Base-by-base conservation (phyloP, 1,140 invertebrate species). In the Pseudomyrmex concolor region DNA sequence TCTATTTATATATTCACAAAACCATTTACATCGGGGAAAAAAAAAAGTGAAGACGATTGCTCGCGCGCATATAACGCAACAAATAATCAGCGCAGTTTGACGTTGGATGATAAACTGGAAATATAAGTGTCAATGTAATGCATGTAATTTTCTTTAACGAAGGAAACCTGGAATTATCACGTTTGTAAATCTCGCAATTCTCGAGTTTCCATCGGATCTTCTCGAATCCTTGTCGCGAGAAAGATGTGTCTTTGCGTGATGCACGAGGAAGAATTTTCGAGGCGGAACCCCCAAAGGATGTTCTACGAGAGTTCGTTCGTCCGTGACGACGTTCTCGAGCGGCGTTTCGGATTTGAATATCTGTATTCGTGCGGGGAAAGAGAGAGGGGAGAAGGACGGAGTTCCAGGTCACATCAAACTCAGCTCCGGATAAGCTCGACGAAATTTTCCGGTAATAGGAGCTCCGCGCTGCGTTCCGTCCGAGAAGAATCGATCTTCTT, bases 101-200 rank as follows among this genome's bases (percentile, higher is more conserved):
- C 5, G 57, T 73, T 43, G 34, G 10, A 60, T 48, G 19, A 17
- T 10, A 7, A 5, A 43, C 17, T 9, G 12, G 13, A 8, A 51
- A 45, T 34, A 34, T 1, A 54, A 54, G 17, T 51, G 9, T 55
- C n/a, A 10, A 25, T 22, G 62, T 62, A 62, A 62, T n/a, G 17
- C n/a, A 12, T 43, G 13, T 67, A 71, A 81, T 22, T 74, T 74
- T 60, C 55, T 19, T 43, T 70, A 86, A 86, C 45, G 68, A 86
- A 86, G 17, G 54, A 25, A 64, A 34, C 5, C 17, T 60, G 34
- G 45, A 71, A 84, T 82, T 62, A 48, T 13, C 51, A 22, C 59
- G 10, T 45, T n/a, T 62, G 67, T 17, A 80, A 86, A 86, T 84
- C 70, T 66, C 17, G 70, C 68, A 63, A 84, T 86, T 81, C 64